phyloP scores from a whole-genome alignment of 2,797 vertebrate genomes.

The Syngnathus rostellatus region DNA sequence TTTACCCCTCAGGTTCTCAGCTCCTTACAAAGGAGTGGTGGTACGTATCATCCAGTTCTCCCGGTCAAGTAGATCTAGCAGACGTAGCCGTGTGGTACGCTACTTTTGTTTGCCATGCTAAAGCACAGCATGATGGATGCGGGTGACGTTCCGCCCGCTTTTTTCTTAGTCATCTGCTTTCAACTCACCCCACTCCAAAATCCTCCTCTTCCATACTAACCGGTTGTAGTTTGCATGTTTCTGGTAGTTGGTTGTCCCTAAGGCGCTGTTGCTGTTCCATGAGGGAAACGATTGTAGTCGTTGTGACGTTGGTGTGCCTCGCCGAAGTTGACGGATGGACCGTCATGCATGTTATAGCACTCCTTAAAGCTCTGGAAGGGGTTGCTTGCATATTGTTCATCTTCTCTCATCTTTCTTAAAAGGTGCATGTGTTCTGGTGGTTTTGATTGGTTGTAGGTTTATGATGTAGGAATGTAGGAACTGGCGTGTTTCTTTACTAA shows the following conservation, averaged over 20 bases:
- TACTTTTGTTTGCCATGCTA: constrained; percentile 27
- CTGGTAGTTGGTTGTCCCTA: constrained; percentile 21
- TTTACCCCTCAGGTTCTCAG: constrained; percentile 93
- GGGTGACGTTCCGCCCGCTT: constrained; percentile 31
- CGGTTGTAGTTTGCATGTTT: constrained; percentile 55
- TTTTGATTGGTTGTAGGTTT: background rate
- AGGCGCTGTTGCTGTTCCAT: background rate
- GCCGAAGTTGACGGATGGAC: constrained; percentile 20
- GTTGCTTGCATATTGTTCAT: background rate
- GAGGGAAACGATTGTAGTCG: constrained; percentile 24
- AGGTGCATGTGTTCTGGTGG: background rate
- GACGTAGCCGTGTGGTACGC: constrained; percentile 26
- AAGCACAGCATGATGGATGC: constrained; percentile 56
- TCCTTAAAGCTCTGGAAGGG: background rate
- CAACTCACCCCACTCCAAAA: constrained; percentile 20
- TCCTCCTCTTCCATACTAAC: constrained; percentile 54
- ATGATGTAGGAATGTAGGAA: constrained; percentile 43
- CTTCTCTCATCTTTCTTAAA: background rate
- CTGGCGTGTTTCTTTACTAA: constrained; percentile 44
- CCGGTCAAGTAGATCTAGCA: constrained; percentile 36
- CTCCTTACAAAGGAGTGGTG: constrained; percentile 90
- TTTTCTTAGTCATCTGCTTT: constrained; percentile 9
- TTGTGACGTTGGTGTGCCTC: constrained; percentile 21
- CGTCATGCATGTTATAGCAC: constrained; percentile 1
- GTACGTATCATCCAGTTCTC: constrained; percentile 77